Evolutionary conservation across 2,797 vertebrate species (phyloP).

Genomic region (Malurus leucopterus): DNA sequence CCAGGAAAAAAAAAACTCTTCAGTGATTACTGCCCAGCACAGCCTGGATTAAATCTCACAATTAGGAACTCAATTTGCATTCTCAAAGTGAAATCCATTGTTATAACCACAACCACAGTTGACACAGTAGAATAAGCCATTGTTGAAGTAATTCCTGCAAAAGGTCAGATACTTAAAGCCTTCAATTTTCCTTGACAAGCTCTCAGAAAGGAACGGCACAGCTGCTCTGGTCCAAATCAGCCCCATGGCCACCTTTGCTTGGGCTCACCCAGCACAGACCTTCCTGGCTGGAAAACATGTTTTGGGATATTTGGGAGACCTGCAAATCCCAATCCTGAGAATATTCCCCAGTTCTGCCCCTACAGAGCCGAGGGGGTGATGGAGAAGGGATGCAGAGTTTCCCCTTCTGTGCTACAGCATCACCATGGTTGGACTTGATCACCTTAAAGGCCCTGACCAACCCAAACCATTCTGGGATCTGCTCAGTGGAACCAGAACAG

Average conservation of each 20-base stretch:
- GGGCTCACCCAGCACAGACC: conserved; percentile 1
- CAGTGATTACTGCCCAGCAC: conserved; percentile 46
- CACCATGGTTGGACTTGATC: rapidly evolving
- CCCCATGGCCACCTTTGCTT: conserved; percentile 32
- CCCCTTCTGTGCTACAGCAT: not conserved
- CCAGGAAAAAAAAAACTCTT: conserved; percentile 51
- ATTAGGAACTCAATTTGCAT: conserved; percentile 72
- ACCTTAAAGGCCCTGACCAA: not conserved
- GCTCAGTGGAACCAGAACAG: not conserved
- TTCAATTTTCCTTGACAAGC: conserved; percentile 70
- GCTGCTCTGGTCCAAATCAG: conserved; percentile 52
- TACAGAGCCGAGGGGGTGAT: rapidly evolving
- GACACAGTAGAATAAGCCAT: conserved; percentile 63
- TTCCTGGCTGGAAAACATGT: not conserved
- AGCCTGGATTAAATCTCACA: conserved; percentile 63
- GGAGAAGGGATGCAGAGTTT: not conserved
- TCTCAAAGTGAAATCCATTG: conserved; percentile 61
- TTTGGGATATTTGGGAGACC: conserved; percentile 7
- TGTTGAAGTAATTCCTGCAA: conserved; percentile 72
- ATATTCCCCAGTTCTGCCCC: not conserved
- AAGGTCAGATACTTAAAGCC: conserved; percentile 72
- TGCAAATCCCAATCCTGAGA: not conserved
- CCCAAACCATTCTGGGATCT: not conserved
- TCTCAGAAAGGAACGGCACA: conserved; percentile 62
- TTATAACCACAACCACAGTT: conserved; percentile 30